Evolutionary conservation across 2,888 invertebrate genomes (phyloP), one percentile per base, ranked within the genome.

Genomic region (Osedax frankpressi): DNA sequence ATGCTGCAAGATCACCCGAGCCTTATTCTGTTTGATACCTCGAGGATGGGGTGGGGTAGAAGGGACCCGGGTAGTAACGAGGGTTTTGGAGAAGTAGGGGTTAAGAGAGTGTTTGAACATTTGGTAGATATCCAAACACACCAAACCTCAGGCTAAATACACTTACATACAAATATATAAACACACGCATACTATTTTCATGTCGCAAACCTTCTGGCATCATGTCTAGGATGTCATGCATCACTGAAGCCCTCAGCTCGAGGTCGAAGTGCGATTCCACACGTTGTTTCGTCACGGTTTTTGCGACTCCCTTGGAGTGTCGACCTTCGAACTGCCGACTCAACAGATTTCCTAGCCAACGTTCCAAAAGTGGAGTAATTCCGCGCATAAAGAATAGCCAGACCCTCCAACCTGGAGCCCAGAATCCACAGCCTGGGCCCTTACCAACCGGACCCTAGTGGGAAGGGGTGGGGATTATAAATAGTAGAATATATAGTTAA

Each of bases 321-420:
- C 98, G 89, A 72, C 98, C 98, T 85, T 99, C 98, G 82, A 99
- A 99, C 86, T 99, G 98, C 78, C 98, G 89, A 0, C 97, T 97
- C 67, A 99, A 87, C 80, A 99, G 87, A 86, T 99, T 99, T 24
- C 98, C 98, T n/a, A 99, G 88, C 98, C 98, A 99, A 70, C 98
- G 88, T 84, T 99, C 98, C 72, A 99, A 86, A 63, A 99, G 86
- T 0, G 98, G 98, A 0, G 98, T 99, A 79, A 99, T 95, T 25
- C 98, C 98, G 74, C 98, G 88, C 92, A 99, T 93, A 86, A 99
- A 99, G 88, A 99, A 99, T 72, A 99, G 86, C 98, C 98, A 98
- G 24, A 99, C 97, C 73, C 98, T 88, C 98, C 98, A 99, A 0
- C 97, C 96, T 0, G 97, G 94, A 0, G 96, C 93, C 97, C 97